phyloP scores from a whole-genome alignment of 2,888 invertebrate genomes.

The Drosophila ustulata region DNA sequence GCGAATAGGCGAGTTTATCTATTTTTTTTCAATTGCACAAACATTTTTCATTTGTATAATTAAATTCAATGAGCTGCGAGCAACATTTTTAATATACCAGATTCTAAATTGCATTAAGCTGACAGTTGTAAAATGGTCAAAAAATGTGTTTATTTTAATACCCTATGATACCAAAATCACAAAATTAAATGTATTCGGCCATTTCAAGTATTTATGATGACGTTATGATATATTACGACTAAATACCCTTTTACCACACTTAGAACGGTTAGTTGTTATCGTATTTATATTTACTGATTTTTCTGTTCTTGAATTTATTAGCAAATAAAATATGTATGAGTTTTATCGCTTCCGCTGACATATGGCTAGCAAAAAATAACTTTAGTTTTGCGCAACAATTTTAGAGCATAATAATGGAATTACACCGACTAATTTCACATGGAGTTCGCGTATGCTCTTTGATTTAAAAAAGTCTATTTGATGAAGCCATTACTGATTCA shows the following conservation, averaged over 20 bases:
- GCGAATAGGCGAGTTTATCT: slow-evolving; percentile 9
- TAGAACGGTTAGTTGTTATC: neutral
- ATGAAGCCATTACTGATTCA: neutral
- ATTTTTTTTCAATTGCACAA: slow-evolving; percentile 11
- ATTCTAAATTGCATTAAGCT: slow-evolving; percentile 25
- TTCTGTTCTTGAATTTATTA: slow-evolving; percentile 37
- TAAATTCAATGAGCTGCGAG: slow-evolving; percentile 61
- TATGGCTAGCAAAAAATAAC: slow-evolving; percentile 5
- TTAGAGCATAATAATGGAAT: slow-evolving; percentile 43
- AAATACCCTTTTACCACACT: neutral
- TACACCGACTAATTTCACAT: slow-evolving; percentile 11
- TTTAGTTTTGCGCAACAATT: slow-evolving; percentile 34
- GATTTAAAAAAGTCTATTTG: neutral
- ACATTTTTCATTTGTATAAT: slow-evolving; percentile 59
- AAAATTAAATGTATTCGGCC: neutral
- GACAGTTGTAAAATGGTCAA: slow-evolving; percentile 12
- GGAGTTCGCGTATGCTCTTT: neutral
- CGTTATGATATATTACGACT: neutral
- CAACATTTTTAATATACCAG: slow-evolving; percentile 42
- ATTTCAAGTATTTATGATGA: neutral
- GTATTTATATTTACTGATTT: slow-evolving; percentile 36
- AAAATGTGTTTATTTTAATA: slow-evolving; percentile 3
- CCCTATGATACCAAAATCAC: slow-evolving; percentile 1
- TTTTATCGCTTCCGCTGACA: slow-evolving; percentile 55
- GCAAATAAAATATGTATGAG: slow-evolving; percentile 51